Conservation (phyloP, 1,140 invertebrate species). For the Drosophila seguyi region DNA sequence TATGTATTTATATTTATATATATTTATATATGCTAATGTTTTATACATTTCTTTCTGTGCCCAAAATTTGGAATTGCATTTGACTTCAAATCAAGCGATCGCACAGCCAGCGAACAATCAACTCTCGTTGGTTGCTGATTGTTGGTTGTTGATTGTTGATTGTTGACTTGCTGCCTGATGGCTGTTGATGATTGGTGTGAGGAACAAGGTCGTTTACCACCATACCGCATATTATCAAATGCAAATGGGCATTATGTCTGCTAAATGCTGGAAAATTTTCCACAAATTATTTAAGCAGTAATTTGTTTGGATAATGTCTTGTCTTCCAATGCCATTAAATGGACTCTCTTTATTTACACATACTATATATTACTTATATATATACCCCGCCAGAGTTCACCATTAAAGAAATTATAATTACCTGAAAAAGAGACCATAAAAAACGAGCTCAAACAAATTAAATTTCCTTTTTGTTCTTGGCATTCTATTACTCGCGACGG, state of each 20-base stretch:
- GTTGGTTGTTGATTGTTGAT: conserved; percentile 2
- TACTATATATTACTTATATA: neutral
- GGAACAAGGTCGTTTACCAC: conserved; percentile 51
- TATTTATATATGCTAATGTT: neutral
- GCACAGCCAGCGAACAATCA: conserved; percentile 27
- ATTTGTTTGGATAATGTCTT: conserved; percentile 24
- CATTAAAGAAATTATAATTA: conserved; percentile 9
- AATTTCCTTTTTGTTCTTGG: conserved; percentile 54
- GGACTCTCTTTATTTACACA: neutral
- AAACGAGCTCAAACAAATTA: conserved; percentile 39
- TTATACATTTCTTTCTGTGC: conserved; percentile 2
- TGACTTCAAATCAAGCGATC: conserved; percentile 9
- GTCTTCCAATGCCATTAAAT: conserved; percentile 1
- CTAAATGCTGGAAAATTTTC: conserved; percentile 49
- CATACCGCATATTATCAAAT: conserved; percentile 40
- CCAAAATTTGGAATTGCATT: conserved; percentile 16
- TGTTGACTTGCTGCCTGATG: conserved; percentile 16
- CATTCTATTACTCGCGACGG: conserved; percentile 23
- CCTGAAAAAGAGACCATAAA: conserved; percentile 34
- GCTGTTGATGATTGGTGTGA: conserved; percentile 22
- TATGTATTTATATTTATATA: neutral
- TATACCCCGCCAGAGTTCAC: neutral
- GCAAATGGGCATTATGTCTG: conserved; percentile 46
- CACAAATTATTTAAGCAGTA: conserved; percentile 28
- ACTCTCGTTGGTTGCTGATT: conserved; percentile 6